A percentile compares a stretch with the other conserved stretches of the same genome.
Conservation (phyloP, 2,888 invertebrate species). For the Euzophera pinguis region DNA sequence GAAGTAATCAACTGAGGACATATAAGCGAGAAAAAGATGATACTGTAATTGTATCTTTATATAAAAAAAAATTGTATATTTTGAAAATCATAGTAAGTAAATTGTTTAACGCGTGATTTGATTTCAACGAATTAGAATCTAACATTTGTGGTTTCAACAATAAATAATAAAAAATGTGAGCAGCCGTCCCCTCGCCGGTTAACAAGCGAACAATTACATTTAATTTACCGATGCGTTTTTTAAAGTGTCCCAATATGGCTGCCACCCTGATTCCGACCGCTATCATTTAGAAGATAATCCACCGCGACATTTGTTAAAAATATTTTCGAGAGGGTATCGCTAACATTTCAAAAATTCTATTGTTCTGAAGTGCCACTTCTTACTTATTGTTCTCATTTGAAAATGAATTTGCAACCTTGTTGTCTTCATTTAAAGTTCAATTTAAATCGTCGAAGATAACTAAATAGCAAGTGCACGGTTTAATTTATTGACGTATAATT, state of each 20-base stretch:
- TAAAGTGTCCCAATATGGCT: constrained; percentile 70
- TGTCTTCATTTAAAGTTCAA: constrained; percentile 6
- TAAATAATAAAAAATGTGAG: constrained; percentile 7
- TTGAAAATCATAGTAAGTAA: too few species aligned
- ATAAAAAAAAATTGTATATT: too few species aligned
- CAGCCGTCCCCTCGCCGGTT: constrained; percentile 47
- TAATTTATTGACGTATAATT: constrained; percentile 37
- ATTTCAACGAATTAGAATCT: not conserved
- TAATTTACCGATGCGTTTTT: constrained; percentile 76
- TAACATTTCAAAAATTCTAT: constrained; percentile 65
- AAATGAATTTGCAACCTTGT: constrained; percentile 7
- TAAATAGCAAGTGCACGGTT: constrained; percentile 39
- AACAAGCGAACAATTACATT: constrained; percentile 79
- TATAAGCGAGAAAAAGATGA: too few species aligned
- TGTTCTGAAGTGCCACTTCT: constrained; percentile 64
- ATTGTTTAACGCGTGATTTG: not conserved
- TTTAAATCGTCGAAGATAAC: constrained; percentile 21
- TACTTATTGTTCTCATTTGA: constrained; percentile 1
- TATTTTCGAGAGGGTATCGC: constrained; percentile 67
- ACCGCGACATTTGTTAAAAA: constrained; percentile 77
- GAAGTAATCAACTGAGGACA: too few species aligned
- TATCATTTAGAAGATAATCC: constrained; percentile 52
- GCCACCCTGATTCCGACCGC: constrained; percentile 45
- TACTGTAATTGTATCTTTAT: too few species aligned
- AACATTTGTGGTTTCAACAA: constrained; percentile 5